Evolutionary conservation across 2,797 vertebrate species (phyloP).

Genomic region (Naso thynnoides): DNA sequence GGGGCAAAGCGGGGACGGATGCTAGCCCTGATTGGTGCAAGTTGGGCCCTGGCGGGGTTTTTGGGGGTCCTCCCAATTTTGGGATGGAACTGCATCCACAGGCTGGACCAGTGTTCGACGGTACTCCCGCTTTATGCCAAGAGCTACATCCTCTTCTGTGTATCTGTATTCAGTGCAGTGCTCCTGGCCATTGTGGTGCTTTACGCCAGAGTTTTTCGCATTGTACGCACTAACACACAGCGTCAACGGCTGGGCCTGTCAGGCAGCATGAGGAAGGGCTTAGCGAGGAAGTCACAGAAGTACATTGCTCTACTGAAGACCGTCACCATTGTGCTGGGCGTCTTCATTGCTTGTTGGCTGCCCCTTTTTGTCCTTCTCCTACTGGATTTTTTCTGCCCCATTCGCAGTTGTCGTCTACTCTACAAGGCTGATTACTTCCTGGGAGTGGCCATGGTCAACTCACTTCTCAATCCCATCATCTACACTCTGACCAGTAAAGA

Average conservation of each 20-base stretch:
- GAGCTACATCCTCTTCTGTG: constrained; percentile 90
- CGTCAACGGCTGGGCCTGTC: constrained; percentile 76
- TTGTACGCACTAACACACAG: constrained; percentile 87
- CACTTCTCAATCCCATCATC: constrained; percentile 92
- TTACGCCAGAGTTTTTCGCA: constrained; percentile 89
- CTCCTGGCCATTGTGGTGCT: constrained; percentile 89
- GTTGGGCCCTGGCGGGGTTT: constrained; percentile 87
- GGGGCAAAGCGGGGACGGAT: constrained; percentile 87
- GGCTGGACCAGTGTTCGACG: constrained; percentile 87
- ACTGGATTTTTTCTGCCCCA: constrained; percentile 88
- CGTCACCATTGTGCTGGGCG: constrained; percentile 90
- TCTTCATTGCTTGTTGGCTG: constrained; percentile 92
- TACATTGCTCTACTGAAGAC: constrained; percentile 92
- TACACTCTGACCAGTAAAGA: constrained; percentile 92
- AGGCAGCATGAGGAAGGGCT: constrained; percentile 75
- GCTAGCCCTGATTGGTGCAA: constrained; percentile 85
- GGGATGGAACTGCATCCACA: constrained; percentile 92
- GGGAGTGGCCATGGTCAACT: constrained; percentile 92
- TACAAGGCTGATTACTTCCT: constrained; percentile 91
- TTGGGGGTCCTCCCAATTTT: constrained; percentile 89
- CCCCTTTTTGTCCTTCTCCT: constrained; percentile 92
- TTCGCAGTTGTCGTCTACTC: constrained; percentile 81
- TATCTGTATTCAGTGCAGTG: constrained; percentile 85
- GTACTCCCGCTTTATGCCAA: constrained; percentile 92
- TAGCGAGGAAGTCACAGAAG: constrained; percentile 83